Evolutionary conservation across 2,888 invertebrate genomes (phyloP).

Genomic region (Ligdia adustata): DNA sequence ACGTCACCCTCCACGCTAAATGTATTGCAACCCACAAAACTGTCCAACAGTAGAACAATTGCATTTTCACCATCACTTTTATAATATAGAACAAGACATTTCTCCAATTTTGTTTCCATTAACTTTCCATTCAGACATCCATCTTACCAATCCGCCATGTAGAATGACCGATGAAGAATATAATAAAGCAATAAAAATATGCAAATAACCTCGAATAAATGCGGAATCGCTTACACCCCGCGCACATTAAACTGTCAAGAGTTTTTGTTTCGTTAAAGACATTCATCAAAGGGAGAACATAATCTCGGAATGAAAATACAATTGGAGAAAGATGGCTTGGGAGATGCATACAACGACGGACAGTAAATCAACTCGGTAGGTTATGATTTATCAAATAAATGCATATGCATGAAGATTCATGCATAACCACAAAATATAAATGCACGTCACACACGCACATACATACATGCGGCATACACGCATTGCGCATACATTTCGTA

Average conservation of each 20-base stretch:
- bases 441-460: too few species aligned
- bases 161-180: constrained; percentile 24
- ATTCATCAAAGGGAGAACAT: constrained; percentile 42
- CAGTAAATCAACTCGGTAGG: constrained; percentile 5
- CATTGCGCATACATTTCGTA: too few species aligned
- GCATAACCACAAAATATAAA: too few species aligned
- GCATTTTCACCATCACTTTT: too few species aligned
- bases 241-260: constrained; percentile 35
- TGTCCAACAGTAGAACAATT: too few species aligned
- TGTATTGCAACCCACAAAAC: too few species aligned
- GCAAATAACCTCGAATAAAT: constrained; percentile 22
- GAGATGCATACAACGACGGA: constrained; percentile 10
- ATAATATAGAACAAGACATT: constrained; percentile 9
- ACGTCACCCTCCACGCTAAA: too few species aligned
- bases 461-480: too few species aligned
- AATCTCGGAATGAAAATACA: constrained; percentile 36
- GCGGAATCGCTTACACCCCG: constrained; percentile 37
- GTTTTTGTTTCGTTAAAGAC: constrained; percentile 40
- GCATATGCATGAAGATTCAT: too few species aligned
- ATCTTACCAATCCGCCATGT: constrained; percentile 35
- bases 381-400: not conserved
- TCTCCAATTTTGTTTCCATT: constrained; percentile 11
- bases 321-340: constrained; percentile 29
- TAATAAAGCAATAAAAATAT: constrained; percentile 34
- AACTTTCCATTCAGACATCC: constrained; percentile 45